Base-by-base conservation (phyloP, 2,888 invertebrate genomes). In the Xylota sylvarum region DNA sequence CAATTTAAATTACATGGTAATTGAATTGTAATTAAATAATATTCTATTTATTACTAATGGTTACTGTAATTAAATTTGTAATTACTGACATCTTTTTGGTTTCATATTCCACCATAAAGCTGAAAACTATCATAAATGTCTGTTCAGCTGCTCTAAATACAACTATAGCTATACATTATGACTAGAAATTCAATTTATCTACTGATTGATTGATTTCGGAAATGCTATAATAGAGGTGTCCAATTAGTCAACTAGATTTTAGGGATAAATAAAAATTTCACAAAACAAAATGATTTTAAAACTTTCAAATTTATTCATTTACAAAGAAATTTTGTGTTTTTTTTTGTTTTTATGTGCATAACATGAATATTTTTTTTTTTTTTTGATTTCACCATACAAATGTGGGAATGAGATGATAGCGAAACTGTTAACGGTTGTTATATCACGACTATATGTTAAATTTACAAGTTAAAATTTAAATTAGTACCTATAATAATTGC, bases 391-490 rank as follows among this genome's bases (percentile, higher is more conserved):
- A 46, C 80, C 74, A 74, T 56, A 35, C 55, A 30, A 30, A 48
- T 70, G 69, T 70, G 48, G 58, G 56, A 65, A 74, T 43, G 50
- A 32, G 23, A 65, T 58, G 27, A 56, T 70, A 82, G 58, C 76
- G 35, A 82, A 76, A 58, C 74, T 69, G 50, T 62, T 56, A 70
- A 65, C 46, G 14, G 64, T 72, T 56, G 48, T 76, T 82, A 76
- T 60, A 76, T 80, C 74, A 80, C 65, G 14, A 52, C 74, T 56
- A 74, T 79, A 76, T 80, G 74, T 80, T 84, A 84, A 79, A 74
- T 84, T 70, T 70, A 65, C 76, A 52, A 46, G 52, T 85, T 80
- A 46, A 84, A 79, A 74, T 74, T 79, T 74, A 84, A 84, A 84
- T 84, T 64, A 74, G 50, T 84, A 80, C 74, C 64, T 79, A 62